Evolutionary conservation across 2,113 vertebrate genomes (phyloP).

Genomic region (Pavo muticus): DNA sequence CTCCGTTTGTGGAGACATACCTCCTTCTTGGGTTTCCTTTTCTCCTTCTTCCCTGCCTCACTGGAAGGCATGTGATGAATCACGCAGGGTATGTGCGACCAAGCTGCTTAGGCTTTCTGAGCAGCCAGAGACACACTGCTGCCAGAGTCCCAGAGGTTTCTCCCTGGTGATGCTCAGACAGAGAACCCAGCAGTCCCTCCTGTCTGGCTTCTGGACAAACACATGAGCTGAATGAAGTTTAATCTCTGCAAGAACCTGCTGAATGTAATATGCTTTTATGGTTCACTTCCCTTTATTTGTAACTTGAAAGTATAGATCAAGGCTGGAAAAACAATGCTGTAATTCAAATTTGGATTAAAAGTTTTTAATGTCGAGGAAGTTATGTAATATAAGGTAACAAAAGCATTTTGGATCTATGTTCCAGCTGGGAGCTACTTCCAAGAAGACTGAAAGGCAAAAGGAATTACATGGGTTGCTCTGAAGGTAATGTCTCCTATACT

Average conservation of each 20-base stretch:
- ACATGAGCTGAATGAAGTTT: slow-evolving; percentile 15
- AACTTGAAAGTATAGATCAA: not conserved
- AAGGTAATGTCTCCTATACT: no score
- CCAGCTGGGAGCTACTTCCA: not conserved
- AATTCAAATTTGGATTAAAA: not conserved
- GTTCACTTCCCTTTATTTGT: slow-evolving; percentile 35
- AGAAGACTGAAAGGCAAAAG: not conserved
- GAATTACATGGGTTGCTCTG: not conserved
- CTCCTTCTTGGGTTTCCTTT: not conserved
- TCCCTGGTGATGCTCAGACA: not conserved
- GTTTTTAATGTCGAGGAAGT: not conserved
- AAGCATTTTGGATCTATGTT: not conserved
- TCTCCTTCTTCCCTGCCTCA: accelerated
- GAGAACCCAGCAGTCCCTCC: not conserved
- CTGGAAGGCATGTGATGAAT: slow-evolving; percentile 20
- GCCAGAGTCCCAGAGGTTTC: not conserved
- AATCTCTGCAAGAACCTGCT: slow-evolving; percentile 16
- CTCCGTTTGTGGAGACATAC: no score
- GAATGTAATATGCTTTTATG: slow-evolving; percentile 21
- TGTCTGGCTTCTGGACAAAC: not conserved
- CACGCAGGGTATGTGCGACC: not conserved
- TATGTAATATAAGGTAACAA: not conserved
- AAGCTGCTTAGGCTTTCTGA: not conserved
- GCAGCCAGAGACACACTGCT: not conserved
- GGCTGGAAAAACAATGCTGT: not conserved